phyloP scores from a whole-genome alignment of 2,113 vertebrate genomes.

The Heteronetta atricapilla region DNA sequence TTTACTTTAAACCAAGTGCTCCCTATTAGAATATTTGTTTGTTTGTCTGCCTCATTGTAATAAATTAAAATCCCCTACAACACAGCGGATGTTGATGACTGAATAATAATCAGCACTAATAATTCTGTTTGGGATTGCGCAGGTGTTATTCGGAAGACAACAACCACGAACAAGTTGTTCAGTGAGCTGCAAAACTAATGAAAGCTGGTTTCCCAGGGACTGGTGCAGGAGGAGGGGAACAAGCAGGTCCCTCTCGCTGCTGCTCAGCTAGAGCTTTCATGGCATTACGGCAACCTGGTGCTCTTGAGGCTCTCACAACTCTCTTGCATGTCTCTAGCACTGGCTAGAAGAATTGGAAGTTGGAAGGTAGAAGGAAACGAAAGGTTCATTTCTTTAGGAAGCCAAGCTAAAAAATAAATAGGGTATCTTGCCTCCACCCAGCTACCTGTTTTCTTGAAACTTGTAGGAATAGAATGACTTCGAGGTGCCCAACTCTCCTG shows the following conservation, averaged over 20 bases:
- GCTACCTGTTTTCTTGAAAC: neutral
- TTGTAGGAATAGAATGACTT: neutral
- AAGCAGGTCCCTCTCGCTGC: neutral
- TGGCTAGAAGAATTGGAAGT: neutral
- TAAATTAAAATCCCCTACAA: slow-evolving; percentile 55
- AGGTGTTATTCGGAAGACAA: slow-evolving; percentile 40
- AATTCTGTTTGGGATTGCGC: slow-evolving; percentile 36
- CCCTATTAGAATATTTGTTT: slow-evolving; percentile 54
- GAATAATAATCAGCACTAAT: slow-evolving; percentile 57
- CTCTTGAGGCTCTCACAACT: neutral
- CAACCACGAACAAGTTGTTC: neutral
- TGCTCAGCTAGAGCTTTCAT: neutral
- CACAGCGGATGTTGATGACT: slow-evolving; percentile 41
- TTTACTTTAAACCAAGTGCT: slow-evolving; percentile 26
- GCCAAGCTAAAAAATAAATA: neutral
- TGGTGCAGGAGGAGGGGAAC: neutral
- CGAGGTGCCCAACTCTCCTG: neutral
- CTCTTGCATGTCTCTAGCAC: neutral
- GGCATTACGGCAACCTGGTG: neutral
- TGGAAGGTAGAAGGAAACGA: neutral
- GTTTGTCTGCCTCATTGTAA: slow-evolving; percentile 53
- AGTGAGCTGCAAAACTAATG: neutral
- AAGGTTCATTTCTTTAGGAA: neutral
- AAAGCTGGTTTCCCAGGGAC: neutral
- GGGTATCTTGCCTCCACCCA: neutral